Conservation (phyloP, 2,797 vertebrate species). For the Serranus cabrilla region DNA sequence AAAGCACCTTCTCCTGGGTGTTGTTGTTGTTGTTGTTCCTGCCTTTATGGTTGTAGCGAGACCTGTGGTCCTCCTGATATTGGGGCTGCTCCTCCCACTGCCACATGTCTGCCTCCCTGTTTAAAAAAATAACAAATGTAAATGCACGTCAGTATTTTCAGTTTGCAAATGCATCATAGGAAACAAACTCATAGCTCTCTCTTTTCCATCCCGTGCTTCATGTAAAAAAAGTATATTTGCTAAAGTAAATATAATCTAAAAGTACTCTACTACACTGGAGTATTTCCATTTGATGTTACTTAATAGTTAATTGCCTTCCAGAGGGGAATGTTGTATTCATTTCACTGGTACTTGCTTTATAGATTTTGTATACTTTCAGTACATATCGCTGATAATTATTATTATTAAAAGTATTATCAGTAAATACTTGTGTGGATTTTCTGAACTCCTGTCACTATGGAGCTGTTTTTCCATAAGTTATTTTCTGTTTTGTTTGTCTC, state of each 20-base stretch:
- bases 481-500: not conserved
- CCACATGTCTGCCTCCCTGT: slow-evolving; percentile 87
- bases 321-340: too few species aligned
- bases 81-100: slow-evolving; percentile 84
- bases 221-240: not conserved
- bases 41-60: slow-evolving; percentile 84
- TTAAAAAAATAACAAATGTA: not conserved
- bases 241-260: not conserved
- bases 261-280: not conserved
- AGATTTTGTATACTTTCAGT: not conserved
- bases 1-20: slow-evolving; percentile 58
- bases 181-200: not conserved
- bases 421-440: not conserved
- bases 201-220: not conserved
- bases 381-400: not conserved
- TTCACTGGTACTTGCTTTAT: not conserved
- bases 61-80: slow-evolving; percentile 79
- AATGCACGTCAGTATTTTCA: slow-evolving; percentile 10
- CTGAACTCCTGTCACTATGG: not conserved
- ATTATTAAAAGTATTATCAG: not conserved
- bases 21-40: slow-evolving; percentile 89
- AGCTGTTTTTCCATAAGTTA: not conserved
- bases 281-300: not conserved
- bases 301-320: not conserved
- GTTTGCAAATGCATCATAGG: not conserved